phyloP scores from a whole-genome alignment of 2,797 vertebrate species.

The Micropoecilia bifurca region DNA sequence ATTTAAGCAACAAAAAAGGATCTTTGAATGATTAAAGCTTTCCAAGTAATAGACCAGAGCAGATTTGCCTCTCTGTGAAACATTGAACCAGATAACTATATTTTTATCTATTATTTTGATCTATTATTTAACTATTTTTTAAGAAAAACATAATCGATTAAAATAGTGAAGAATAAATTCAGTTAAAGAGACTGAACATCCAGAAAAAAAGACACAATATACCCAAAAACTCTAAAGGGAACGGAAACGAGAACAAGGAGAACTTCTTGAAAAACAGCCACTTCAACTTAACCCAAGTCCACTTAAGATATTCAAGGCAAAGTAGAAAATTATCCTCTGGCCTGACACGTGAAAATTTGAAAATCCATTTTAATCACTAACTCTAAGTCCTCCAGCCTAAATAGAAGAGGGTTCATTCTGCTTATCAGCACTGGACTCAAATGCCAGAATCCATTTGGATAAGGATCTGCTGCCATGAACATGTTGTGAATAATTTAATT shows the following conservation, averaged over 20 bases:
- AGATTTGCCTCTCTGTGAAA: background rate
- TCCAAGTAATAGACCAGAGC: background rate
- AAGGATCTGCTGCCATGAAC: background rate
- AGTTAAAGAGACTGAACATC: background rate
- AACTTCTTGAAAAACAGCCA: background rate
- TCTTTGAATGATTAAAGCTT: background rate
- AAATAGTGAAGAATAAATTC: background rate
- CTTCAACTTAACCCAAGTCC: background rate
- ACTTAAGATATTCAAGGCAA: background rate
- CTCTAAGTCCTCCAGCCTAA: background rate
- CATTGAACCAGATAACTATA: background rate
- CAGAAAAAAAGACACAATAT: background rate
- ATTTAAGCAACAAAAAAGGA: background rate
- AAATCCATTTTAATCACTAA: slow-evolving; percentile 1
- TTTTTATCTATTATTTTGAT: too few species aligned
- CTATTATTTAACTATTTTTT: too few species aligned
- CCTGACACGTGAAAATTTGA: background rate
- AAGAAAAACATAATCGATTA: background rate
- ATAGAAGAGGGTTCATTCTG: slow-evolving; percentile 2
- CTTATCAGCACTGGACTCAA: background rate
- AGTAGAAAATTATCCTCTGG: background rate
- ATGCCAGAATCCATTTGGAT: background rate
- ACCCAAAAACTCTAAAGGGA: background rate
- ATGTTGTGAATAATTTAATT: background rate
- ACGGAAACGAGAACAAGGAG: background rate